Percentiles rank a stretch among this genome's conserved stretches.
Conservation (phyloP, 2,888 invertebrate genomes). For the Rhagonycha fulva region DNA sequence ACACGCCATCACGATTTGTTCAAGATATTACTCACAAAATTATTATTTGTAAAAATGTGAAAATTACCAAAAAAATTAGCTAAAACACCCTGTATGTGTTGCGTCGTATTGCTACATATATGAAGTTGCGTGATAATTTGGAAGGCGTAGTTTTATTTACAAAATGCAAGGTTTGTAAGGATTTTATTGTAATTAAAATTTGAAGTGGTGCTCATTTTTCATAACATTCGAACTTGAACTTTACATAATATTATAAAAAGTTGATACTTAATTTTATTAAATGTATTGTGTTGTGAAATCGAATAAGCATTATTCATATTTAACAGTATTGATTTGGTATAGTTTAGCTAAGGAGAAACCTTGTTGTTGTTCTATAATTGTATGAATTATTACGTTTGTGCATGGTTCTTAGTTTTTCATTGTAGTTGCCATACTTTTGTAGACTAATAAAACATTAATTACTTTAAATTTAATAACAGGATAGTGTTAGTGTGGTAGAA, state of each 20-base stretch:
- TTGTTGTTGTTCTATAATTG: background rate
- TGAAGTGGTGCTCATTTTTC: slow-evolving; percentile 6
- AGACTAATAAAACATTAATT: background rate
- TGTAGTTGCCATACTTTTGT: background rate
- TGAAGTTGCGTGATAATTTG: background rate
- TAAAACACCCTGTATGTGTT: background rate
- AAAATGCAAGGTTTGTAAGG: background rate
- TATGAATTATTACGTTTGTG: background rate
- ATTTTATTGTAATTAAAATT: background rate
- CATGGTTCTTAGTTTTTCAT: background rate
- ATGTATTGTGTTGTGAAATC: background rate
- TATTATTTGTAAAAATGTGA: background rate
- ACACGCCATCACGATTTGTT: background rate
- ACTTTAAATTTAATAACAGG: background rate
- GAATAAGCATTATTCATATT: background rate
- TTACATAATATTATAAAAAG: background rate
- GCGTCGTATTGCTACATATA: background rate
- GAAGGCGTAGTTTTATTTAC: background rate
- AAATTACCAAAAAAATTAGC: background rate
- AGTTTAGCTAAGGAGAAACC: background rate
- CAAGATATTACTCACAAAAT: background rate
- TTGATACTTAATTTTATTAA: background rate
- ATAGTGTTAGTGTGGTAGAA: background rate
- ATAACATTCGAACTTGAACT: slow-evolving; percentile 10
- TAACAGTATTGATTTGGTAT: background rate